These are phyloP conservation scores for Megalopta genalis DNA, from an alignment of 1,140 invertebrate genomes.

Conservation along the genomic window DNA sequence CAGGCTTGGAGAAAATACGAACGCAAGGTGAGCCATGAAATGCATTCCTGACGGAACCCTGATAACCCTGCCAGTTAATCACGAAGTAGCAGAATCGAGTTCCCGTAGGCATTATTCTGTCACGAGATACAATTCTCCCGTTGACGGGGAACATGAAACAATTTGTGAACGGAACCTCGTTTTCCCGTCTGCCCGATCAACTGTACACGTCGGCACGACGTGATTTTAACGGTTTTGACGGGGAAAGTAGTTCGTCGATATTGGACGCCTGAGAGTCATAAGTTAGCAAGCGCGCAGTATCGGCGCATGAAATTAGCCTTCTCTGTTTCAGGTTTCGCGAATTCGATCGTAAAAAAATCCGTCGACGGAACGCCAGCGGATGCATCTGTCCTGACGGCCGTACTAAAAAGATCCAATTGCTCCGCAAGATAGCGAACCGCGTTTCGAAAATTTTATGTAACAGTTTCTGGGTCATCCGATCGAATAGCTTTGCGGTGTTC, in stretches of 20 bases:
- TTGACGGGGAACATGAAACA: conserved; percentile 22
- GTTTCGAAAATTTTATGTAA: too few species aligned
- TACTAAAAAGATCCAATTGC: too few species aligned
- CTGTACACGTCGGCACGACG: background rate
- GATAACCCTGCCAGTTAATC: conserved; percentile 20
- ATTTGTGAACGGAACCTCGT: conserved; percentile 27
- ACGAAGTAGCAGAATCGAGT: conserved; percentile 19
- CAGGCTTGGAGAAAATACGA: background rate
- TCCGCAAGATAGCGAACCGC: too few species aligned
- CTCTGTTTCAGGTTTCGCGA: background rate
- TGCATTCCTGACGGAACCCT: conserved; percentile 1
- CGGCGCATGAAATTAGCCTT: too few species aligned
- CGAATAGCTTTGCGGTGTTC: too few species aligned
- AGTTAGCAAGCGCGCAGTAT: background rate
- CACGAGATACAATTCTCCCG: conserved; percentile 6
- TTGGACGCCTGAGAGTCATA: background rate
- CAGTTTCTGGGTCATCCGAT: too few species aligned
- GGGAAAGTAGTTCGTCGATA: conserved; percentile 1
- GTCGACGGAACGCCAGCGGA: too few species aligned
- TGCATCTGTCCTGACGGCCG: too few species aligned
- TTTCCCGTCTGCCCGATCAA: conserved; percentile 1
- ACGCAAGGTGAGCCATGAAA: background rate
- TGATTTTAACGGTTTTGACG: conserved; percentile 6
- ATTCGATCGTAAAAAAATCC: background rate
- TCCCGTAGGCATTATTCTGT: conserved; percentile 15